phyloP scores from a whole-genome alignment of 1,140 invertebrate genomes.

The Globodera ellingtonae region DNA sequence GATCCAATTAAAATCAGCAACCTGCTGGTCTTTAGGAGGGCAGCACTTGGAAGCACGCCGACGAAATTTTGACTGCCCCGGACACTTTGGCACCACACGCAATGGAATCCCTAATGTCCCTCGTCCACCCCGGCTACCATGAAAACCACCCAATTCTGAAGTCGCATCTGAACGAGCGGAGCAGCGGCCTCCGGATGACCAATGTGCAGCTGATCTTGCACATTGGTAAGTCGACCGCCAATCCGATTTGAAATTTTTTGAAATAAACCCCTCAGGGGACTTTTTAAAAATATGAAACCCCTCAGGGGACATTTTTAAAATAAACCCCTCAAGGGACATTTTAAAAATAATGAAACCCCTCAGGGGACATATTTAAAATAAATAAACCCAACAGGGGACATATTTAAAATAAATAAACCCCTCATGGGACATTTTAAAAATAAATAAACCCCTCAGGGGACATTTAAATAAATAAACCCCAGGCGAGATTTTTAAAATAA shows the following conservation, averaged over 20 bases:
- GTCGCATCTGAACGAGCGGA: slow-evolving; percentile 13
- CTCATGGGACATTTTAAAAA: background rate
- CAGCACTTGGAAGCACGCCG: background rate
- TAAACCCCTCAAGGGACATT: no score
- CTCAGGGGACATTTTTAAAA: no score
- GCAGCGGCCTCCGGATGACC: slow-evolving; percentile 19
- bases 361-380: background rate
- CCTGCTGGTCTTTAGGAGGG: background rate
- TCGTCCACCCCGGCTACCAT: background rate
- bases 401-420: no score
- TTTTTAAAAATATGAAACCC: background rate
- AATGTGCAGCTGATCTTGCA: slow-evolving; percentile 26
- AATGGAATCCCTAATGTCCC: background rate
- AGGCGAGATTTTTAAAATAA: no score
- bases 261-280: background rate
- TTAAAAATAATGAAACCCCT: background rate
- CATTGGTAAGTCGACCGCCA: slow-evolving; percentile 1
- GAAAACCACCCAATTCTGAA: background rate
- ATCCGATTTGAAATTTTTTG: background rate
- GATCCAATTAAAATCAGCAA: background rate
- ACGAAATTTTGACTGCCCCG: background rate
- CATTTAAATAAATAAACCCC: no score
- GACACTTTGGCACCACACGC: slow-evolving; percentile 10
- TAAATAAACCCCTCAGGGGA: no score
- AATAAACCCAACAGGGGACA: background rate